Evolutionary conservation across 2,113 vertebrate species (phyloP).

Genomic region (Nerophis ophidion): DNA sequence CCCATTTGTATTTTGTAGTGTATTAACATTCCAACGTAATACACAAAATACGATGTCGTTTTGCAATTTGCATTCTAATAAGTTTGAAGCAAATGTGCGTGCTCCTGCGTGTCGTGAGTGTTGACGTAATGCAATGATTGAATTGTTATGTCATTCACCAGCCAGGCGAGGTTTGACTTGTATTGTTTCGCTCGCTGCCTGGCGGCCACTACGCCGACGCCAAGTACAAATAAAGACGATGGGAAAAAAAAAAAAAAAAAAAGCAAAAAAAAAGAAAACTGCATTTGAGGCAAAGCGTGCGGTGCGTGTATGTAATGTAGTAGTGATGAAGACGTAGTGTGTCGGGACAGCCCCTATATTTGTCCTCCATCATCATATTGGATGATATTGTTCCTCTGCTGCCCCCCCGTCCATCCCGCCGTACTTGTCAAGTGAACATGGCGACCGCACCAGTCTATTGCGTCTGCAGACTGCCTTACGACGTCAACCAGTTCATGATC

Average conservation of each 20-base stretch:
- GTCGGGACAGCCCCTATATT: slow-evolving; percentile 64
- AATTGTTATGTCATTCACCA: slow-evolving; percentile 12
- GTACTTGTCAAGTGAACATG: slow-evolving; percentile 89
- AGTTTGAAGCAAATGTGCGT: too few relatives aligned
- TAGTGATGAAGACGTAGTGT: slow-evolving; percentile 57
- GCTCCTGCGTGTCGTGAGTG: neutral
- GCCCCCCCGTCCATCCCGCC: slow-evolving; percentile 70
- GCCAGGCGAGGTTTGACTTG: too few relatives aligned
- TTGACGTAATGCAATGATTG: slow-evolving; percentile 1
- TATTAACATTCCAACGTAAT: too few relatives aligned
- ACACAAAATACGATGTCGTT: too few relatives aligned
- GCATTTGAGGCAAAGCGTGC: slow-evolving; percentile 59
- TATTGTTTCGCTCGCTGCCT: slow-evolving; percentile 36
- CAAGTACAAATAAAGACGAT: slow-evolving; percentile 49
- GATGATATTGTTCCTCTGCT: slow-evolving; percentile 73
- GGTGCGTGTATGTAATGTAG: slow-evolving; percentile 60
- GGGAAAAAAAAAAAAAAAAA: too few relatives aligned
- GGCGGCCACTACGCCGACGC: slow-evolving; percentile 78
- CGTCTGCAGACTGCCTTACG: slow-evolving; percentile 97
- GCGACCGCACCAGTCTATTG: slow-evolving; percentile 98
- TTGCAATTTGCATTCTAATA: too few relatives aligned
- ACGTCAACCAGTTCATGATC: slow-evolving; percentile 98
- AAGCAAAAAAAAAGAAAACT: slow-evolving; percentile 28
- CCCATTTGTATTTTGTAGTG: too few relatives aligned
- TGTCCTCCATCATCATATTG: slow-evolving; percentile 65